Evolutionary conservation across 1,140 invertebrate species (phyloP).

Genomic region (Thaumatotibia leucotreta): DNA sequence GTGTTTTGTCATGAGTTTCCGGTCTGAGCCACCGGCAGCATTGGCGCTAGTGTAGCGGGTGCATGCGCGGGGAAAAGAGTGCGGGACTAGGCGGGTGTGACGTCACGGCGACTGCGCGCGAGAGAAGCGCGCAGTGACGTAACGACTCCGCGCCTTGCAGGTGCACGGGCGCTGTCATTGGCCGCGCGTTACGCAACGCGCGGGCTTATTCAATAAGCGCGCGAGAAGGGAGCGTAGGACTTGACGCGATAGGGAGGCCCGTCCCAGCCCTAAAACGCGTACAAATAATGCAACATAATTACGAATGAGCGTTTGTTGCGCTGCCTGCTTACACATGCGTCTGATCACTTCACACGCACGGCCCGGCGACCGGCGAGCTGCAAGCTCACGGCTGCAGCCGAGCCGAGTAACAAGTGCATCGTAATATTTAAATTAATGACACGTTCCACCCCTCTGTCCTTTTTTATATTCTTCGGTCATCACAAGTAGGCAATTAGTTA

Average conservation of each 20-base stretch:
- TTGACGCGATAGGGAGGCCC: constrained; percentile 55
- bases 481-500: neutral
- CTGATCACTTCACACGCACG: constrained; percentile 31
- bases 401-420: constrained; percentile 55
- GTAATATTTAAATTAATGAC: constrained; percentile 53
- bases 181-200: constrained; percentile 70
- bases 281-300: constrained; percentile 68
- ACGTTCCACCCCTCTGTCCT: constrained; percentile 28
- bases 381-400: constrained; percentile 12
- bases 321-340: constrained; percentile 32
- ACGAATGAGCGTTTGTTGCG: constrained; percentile 22
- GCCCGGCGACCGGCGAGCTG: constrained; percentile 2
- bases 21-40: constrained; percentile 46
- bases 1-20: constrained; percentile 71
- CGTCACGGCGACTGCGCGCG: constrained; percentile 70
- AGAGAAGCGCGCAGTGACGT: constrained; percentile 65
- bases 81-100: constrained; percentile 43
- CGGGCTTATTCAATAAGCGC: constrained; percentile 66
- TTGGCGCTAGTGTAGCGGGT: constrained; percentile 57
- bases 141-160: constrained; percentile 70
- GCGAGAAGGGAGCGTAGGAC: constrained; percentile 64
- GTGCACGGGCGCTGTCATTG: constrained; percentile 68
- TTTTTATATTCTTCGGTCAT: neutral
- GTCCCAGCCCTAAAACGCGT: constrained; percentile 60
- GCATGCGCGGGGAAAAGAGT: constrained; percentile 44